Percentiles rank a stretch among this genome's conserved stretches.
phyloP scores from a whole-genome alignment of 2,113 vertebrate genomes.

The Poeciliopsis retropinna region DNA sequence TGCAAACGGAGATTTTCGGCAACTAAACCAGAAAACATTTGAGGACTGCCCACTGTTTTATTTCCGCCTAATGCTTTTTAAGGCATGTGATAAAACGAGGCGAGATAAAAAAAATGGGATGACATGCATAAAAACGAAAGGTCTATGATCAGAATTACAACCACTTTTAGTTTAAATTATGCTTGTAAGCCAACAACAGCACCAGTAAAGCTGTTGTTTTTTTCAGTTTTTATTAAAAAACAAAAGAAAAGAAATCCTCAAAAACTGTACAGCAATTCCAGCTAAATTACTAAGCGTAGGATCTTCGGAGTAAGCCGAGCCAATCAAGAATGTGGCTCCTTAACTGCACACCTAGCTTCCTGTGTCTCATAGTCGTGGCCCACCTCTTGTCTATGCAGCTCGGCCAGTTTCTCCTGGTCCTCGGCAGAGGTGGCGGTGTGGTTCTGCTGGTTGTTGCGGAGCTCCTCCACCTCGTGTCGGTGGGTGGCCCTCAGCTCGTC shows the following conservation, averaged over 20 bases:
- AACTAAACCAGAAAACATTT: neutral
- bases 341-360: conserved; percentile 55
- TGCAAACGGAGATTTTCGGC: neutral
- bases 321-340: neutral
- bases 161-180: conserved; percentile 14
- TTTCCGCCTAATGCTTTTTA: neutral
- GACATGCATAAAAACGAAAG: conserved; percentile 57
- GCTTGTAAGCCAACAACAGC: conserved; percentile 17
- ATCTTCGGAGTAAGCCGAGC: conserved; percentile 13
- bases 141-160: conserved; percentile 10
- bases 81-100: conserved; percentile 16
- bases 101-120: conserved; percentile 58
- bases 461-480: conserved; percentile 89
- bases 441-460: conserved; percentile 89
- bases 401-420: conserved; percentile 89
- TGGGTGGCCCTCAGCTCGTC: conserved; percentile 88
- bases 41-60: neutral
- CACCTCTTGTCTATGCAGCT: conserved; percentile 86
- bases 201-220: conserved; percentile 18
- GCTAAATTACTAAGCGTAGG: conserved; percentile 27
- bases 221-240: neutral
- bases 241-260: neutral
- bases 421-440: conserved; percentile 85
- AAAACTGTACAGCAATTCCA: conserved; percentile 41
- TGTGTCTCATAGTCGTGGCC: conserved; percentile 33